Conservation (phyloP, 1,140 invertebrate species). For the Zaprionus ghesquierei region DNA sequence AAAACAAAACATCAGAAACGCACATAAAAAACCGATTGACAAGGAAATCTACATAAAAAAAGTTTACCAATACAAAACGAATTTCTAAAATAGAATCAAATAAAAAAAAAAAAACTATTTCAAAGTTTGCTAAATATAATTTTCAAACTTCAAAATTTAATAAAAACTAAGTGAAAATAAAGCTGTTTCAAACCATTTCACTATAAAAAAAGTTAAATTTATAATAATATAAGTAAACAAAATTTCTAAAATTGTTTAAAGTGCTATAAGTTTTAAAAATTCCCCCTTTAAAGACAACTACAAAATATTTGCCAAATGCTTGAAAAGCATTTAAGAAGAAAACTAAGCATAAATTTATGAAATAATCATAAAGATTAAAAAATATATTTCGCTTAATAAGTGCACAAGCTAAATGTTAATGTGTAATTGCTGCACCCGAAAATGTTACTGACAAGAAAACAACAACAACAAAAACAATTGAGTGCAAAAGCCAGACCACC, state of each 20-base stretch:
- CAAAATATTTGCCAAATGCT: conserved; percentile 16
- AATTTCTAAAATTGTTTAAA: conserved; percentile 4
- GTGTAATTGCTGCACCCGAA: conserved; percentile 38
- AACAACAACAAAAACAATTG: conserved; percentile 46
- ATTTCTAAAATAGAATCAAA: conserved; percentile 30
- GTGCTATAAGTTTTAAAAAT: conserved; percentile 7
- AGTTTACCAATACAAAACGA: conserved; percentile 10
- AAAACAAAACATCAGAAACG: conserved; percentile 29
- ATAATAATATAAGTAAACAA: not conserved
- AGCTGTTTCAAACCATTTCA: conserved; percentile 22
- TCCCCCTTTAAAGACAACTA: conserved; percentile 9
- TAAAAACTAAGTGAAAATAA: not conserved
- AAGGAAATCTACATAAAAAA: not conserved
- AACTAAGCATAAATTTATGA: conserved; percentile 40
- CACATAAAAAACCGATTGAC: not conserved
- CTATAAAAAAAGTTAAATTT: not conserved
- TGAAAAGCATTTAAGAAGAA: conserved; percentile 11
- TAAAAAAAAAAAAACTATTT: conserved; percentile 3
- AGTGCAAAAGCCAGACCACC: conserved; percentile 70
- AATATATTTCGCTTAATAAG: not conserved
- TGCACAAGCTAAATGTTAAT: conserved; percentile 17
- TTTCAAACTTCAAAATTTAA: conserved; percentile 1
- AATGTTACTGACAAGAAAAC: conserved; percentile 56
- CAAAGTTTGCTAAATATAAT: conserved; percentile 22
- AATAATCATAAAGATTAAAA: not conserved